Evolutionary conservation across 2,797 vertebrate genomes (phyloP).

Genomic region (Alectoris magna): DNA sequence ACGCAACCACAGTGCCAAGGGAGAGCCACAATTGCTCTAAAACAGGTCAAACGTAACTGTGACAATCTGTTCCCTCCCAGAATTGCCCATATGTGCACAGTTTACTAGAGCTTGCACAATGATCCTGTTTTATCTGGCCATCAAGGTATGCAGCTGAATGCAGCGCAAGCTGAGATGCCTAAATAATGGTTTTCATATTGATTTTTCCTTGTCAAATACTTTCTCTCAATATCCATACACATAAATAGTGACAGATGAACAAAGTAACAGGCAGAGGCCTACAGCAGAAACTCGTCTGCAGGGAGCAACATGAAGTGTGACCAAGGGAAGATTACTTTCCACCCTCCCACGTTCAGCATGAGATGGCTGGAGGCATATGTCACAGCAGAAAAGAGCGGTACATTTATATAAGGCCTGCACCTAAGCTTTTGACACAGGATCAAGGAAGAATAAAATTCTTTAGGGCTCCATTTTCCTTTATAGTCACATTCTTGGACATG

Average conservation of each 20-base stretch:
- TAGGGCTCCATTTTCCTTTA: background rate
- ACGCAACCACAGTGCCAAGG: background rate
- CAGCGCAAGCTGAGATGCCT: background rate
- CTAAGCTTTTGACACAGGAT: background rate
- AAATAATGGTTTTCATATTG: background rate
- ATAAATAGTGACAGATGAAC: background rate
- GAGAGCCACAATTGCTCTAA: background rate
- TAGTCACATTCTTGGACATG: background rate
- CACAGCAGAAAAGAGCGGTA: background rate
- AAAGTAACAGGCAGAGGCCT: background rate
- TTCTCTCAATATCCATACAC: background rate
- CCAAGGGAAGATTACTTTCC: background rate
- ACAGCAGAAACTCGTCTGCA: background rate
- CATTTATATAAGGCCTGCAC: background rate
- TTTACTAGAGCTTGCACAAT: background rate
- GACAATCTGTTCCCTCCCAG: constrained; percentile 23
- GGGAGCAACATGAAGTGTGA: background rate
- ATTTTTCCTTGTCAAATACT: background rate
- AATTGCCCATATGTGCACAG: constrained; percentile 16
- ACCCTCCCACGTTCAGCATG: background rate
- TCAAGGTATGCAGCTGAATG: constrained; percentile 25
- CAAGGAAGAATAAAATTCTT: background rate
- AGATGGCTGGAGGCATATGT: background rate
- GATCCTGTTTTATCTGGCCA: background rate
- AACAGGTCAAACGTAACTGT: constrained; percentile 47